A percentile compares a stretch with the other conserved stretches of the same genome.
Evolutionary conservation across 2,113 vertebrate species (phyloP).

Genomic region (Passer montanus): DNA sequence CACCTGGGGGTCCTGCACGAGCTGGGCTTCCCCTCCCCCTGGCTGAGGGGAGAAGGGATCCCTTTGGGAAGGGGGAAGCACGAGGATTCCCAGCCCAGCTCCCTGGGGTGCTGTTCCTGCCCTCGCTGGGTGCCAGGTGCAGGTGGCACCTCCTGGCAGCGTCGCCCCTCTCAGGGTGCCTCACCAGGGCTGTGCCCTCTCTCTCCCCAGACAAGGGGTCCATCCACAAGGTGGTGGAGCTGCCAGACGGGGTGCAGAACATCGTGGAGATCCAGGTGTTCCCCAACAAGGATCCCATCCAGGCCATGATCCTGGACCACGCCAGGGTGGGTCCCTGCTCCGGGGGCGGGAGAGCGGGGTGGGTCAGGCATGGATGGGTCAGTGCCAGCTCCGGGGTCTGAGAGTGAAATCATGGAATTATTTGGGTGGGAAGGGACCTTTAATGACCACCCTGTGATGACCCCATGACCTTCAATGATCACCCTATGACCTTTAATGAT

Average conservation of each 20-base stretch:
- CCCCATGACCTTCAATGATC: background rate
- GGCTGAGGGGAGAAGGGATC: background rate
- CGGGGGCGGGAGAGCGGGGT: too few relatives aligned
- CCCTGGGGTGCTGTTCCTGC: background rate
- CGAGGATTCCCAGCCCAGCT: background rate
- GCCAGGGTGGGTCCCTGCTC: slow-evolving; percentile 52
- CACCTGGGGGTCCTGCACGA: background rate
- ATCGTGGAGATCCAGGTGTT: slow-evolving; percentile 79
- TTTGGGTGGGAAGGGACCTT: background rate
- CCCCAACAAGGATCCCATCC: slow-evolving; percentile 30
- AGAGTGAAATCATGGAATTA: background rate
- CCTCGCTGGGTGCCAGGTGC: background rate
- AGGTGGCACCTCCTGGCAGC: background rate
- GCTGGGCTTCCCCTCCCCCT: background rate
- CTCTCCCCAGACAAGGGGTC: slow-evolving; percentile 72
- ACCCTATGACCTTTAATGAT: background rate
- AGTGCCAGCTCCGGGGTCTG: background rate
- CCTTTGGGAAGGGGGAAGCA: rapidly evolving
- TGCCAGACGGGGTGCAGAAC: slow-evolving; percentile 26
- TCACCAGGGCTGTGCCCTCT: background rate
- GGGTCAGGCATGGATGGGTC: background rate
- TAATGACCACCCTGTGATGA: background rate
- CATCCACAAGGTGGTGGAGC: slow-evolving; percentile 76
- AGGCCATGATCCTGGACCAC: slow-evolving; percentile 70
- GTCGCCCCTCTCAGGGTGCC: background rate